phyloP scores from a whole-genome alignment of 2,797 vertebrate genomes.

The Sciaenops ocellatus region DNA sequence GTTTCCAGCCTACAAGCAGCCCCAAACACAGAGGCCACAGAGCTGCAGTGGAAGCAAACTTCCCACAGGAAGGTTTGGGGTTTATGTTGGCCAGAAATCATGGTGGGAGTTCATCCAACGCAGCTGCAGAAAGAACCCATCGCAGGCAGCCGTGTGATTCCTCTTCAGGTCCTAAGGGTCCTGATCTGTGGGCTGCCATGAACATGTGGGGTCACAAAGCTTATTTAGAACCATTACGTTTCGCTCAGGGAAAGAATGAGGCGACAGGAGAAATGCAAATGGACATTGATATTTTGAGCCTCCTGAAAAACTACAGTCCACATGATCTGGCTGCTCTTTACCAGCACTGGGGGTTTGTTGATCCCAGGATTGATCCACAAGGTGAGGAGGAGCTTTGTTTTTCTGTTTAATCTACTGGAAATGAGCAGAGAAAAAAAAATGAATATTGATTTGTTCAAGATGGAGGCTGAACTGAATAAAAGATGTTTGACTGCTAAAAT shows the following conservation, averaged over 20 bases:
- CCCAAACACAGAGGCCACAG: constrained; percentile 81
- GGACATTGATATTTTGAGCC: constrained; percentile 92
- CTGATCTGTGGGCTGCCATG: constrained; percentile 80
- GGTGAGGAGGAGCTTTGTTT: constrained; percentile 82
- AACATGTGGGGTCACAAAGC: constrained; percentile 79
- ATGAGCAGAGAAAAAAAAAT: not conserved
- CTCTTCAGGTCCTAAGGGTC: constrained; percentile 62
- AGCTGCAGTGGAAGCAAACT: constrained; percentile 81
- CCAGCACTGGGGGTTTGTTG: constrained; percentile 93
- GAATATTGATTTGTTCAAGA: not conserved
- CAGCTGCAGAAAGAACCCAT: constrained; percentile 67
- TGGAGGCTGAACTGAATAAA: not conserved
- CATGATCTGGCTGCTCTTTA: constrained; percentile 93
- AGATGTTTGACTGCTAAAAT: not conserved
- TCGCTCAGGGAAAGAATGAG: constrained; percentile 87
- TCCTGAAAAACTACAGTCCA: constrained; percentile 95
- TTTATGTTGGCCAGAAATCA: constrained; percentile 88
- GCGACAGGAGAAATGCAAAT: constrained; percentile 83
- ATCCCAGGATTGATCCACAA: constrained; percentile 90
- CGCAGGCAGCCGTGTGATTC: constrained; percentile 74
- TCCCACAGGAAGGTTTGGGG: constrained; percentile 85
- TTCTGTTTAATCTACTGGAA: not conserved
- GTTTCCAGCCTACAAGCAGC: constrained; percentile 71
- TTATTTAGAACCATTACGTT: constrained; percentile 71
- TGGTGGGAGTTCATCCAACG: constrained; percentile 64